phyloP scores from a whole-genome alignment of 2,888 invertebrate genomes.

The Leptinotarsa peninsularis region DNA sequence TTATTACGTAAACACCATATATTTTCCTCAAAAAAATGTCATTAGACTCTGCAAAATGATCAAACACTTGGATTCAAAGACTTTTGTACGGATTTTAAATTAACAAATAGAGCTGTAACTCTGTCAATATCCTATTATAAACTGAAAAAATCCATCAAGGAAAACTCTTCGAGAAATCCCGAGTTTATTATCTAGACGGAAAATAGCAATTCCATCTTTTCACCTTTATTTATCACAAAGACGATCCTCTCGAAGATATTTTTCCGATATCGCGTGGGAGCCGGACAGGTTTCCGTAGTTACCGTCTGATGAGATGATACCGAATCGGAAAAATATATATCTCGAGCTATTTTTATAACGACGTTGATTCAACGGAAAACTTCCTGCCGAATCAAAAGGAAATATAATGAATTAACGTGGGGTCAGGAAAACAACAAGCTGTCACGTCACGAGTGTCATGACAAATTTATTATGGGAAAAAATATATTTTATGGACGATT shows the following conservation, averaged over 20 bases:
- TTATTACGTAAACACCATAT: background rate
- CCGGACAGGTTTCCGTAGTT: background rate
- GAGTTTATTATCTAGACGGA: slow-evolving; percentile 7
- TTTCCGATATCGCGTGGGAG: slow-evolving; percentile 1
- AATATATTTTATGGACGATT: too few species aligned
- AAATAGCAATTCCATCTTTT: slow-evolving; percentile 13
- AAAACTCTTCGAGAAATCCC: background rate
- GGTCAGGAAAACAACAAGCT: background rate
- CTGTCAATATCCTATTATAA: background rate
- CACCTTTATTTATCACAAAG: slow-evolving; percentile 14
- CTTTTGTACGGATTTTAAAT: too few species aligned
- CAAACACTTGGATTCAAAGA: too few species aligned
- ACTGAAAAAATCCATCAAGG: background rate
- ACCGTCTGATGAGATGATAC: slow-evolving; percentile 9
- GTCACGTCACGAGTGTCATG: background rate
- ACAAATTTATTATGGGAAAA: background rate
- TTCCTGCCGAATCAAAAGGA: background rate
- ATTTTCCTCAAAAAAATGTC: too few species aligned
- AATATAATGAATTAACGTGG: background rate
- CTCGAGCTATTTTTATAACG: slow-evolving; percentile 7
- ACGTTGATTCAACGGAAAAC: slow-evolving; percentile 13
- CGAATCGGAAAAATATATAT: slow-evolving; percentile 14
- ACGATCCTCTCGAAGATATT: background rate
- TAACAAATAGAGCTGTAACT: background rate
- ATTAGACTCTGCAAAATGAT: too few species aligned